phyloP scores from a whole-genome alignment of 2,797 vertebrate genomes.

The Rhadinocentrus ornatus region DNA sequence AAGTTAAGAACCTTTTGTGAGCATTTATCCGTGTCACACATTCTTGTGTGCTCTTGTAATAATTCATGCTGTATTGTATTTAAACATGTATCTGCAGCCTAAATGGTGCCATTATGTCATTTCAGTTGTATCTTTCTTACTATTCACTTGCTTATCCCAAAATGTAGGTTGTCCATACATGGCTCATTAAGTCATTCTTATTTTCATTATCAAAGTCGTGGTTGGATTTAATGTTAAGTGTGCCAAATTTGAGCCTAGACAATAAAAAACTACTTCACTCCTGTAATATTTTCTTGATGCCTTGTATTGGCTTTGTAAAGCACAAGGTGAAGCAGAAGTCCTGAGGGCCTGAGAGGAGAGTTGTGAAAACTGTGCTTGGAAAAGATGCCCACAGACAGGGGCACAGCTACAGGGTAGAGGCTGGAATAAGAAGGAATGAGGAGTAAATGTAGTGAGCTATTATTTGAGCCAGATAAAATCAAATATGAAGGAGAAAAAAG shows the following conservation, averaged over 20 bases:
- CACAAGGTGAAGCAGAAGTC: conserved; percentile 16
- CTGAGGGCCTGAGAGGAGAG: conserved; percentile 6
- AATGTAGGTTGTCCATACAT: background rate
- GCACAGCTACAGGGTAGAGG: background rate
- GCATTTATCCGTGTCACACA: background rate
- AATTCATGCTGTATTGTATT: too few relatives aligned
- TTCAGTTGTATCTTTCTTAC: background rate
- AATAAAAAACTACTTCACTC: background rate
- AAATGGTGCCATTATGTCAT: too few relatives aligned
- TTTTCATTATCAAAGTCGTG: background rate
- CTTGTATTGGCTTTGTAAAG: conserved; percentile 6
- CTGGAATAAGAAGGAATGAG: conserved; percentile 10
- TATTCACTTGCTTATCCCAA: conserved; percentile 5
- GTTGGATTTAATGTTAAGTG: conserved; percentile 14
- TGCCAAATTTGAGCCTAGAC: conserved; percentile 1
- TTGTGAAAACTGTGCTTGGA: conserved; percentile 10
- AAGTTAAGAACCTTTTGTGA: background rate
- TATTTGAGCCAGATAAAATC: conserved; percentile 29
- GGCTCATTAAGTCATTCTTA: background rate
- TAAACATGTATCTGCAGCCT: too few relatives aligned
- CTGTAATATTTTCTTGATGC: background rate
- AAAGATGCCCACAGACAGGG: conserved; percentile 26
- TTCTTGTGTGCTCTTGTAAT: background rate
- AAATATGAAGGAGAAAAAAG: conserved; percentile 43
- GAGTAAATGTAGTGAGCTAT: conserved; percentile 26